Evolutionary conservation across 2,888 invertebrate genomes (phyloP).

Genomic region (Deladenus siricidicola): DNA sequence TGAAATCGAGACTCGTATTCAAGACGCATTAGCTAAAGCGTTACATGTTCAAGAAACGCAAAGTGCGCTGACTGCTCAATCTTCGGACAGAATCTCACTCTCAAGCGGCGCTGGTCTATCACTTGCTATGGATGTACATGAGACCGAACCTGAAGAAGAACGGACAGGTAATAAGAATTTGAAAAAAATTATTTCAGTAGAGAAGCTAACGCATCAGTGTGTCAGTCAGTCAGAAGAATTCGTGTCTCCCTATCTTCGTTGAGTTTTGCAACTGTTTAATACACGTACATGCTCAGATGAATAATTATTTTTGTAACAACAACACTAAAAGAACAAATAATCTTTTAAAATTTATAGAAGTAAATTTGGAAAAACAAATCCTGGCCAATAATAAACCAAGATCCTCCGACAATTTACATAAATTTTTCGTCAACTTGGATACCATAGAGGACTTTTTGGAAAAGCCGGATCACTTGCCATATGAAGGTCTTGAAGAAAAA

Average conservation of each 20-base stretch:
- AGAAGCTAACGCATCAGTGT: no score
- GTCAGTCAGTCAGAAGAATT: no score
- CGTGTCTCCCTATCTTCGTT: no score
- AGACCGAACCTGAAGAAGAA: slow-evolving; percentile 19
- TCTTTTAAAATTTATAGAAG: no score
- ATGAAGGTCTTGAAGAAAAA: slow-evolving; percentile 25
- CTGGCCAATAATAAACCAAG: no score
- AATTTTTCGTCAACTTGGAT: slow-evolving; percentile 26
- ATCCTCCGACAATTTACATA: slow-evolving; percentile 8
- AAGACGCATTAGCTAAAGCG: slow-evolving; percentile 20
- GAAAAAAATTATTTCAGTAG: no score
- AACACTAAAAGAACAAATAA: no score
- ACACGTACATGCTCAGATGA: no score
- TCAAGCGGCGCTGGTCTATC: slow-evolving; percentile 19
- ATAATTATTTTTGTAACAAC: no score
- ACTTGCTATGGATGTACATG: slow-evolving; percentile 46
- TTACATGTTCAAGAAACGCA: slow-evolving; percentile 12
- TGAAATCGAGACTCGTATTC: slow-evolving; percentile 33
- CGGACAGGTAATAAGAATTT: no score
- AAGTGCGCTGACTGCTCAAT: not conserved
- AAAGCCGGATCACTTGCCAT: slow-evolving; percentile 21
- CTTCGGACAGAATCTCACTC: slow-evolving; percentile 15
- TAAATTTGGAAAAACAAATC: no score
- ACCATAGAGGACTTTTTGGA: slow-evolving; percentile 26
- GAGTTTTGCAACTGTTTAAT: no score